Conservation (phyloP, 2,113 vertebrate species). For the Rallus limicola region DNA sequence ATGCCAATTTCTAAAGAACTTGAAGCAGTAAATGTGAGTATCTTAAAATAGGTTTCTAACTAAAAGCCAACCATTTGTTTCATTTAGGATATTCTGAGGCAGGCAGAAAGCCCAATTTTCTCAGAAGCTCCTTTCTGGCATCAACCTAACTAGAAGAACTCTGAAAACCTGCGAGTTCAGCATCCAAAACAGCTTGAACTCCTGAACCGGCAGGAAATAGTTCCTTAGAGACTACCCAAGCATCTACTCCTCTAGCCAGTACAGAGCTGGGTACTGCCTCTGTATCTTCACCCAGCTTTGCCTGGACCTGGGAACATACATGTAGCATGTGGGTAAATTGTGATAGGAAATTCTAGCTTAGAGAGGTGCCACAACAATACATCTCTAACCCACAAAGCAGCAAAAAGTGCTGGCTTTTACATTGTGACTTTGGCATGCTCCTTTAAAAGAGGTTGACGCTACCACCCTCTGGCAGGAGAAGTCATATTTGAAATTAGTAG, state of each 20-base stretch:
- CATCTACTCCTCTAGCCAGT: background rate
- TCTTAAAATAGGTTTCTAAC: conserved; percentile 5
- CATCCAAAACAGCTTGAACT: background rate
- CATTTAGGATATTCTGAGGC: background rate
- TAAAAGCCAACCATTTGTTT: background rate
- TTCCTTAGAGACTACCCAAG: background rate
- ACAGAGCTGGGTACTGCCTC: background rate
- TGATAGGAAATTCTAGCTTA: background rate
- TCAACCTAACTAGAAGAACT: background rate
- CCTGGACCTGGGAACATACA: background rate
- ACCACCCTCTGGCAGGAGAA: background rate
- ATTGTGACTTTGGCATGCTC: background rate
- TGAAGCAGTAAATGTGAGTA: background rate
- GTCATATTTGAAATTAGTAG: background rate
- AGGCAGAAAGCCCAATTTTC: background rate
- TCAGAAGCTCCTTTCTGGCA: background rate
- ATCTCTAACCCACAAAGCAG: background rate
- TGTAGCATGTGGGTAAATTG: background rate
- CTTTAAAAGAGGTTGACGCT: background rate
- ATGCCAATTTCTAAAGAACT: background rate
- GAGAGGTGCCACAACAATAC: background rate
- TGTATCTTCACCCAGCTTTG: background rate
- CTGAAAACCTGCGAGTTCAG: background rate
- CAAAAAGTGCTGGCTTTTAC: background rate
- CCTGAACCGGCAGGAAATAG: background rate